Evolutionary conservation across 2,113 vertebrate genomes (phyloP), one percentile per base, ranked within the genome.

Genomic region (human (Homo sapiens)): DNA sequence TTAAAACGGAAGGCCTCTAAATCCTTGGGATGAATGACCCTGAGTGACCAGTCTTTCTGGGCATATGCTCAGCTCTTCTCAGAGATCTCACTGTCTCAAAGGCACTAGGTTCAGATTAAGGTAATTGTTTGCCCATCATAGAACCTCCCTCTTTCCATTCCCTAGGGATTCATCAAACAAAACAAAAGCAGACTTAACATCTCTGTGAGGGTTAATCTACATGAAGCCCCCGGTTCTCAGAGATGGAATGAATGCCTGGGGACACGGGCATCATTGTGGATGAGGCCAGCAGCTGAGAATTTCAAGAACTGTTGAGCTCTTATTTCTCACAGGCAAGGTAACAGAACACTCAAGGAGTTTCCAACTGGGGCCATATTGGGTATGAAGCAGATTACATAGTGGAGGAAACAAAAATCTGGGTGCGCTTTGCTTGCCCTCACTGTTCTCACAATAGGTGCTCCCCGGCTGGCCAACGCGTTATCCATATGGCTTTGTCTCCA

Each of bases 261-360:
- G n/a, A 90, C 76, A 73, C n/a, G n/a, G 84, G 30, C 68, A 89
- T 93, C 83, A 78, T n/a, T 85, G 40, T 92, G 75, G n/a, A 93
- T 94, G 52, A 91, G 22, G 70, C n/a, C 70, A 92, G 88, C 88
- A 94, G 91, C 88, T 96, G 94, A 52, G 83, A 96, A 82, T 95
- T 91, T 27, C 55, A 96, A 70, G 50, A 84, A 96, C 61, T 84
- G 25, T 92, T 92, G 11, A 94, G 89, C 86, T 87, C 81, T 93
- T 70, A 61, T 85, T 97, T 97, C 85, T 90, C 75, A 57, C 61
- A 89, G 64, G 78, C 61, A 95, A 97, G 40, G 76, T 38, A 85
- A 93, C n/a, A 22, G 66, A 84, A 95, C n/a, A 80, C 50, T 90
- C 48, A 52, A 30, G 48, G 40, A 11, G 25, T 91, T 95, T 84